Evolutionary conservation across 2,113 vertebrate genomes (phyloP).

Genomic region (Dendropsophus ebraccatus): DNA sequence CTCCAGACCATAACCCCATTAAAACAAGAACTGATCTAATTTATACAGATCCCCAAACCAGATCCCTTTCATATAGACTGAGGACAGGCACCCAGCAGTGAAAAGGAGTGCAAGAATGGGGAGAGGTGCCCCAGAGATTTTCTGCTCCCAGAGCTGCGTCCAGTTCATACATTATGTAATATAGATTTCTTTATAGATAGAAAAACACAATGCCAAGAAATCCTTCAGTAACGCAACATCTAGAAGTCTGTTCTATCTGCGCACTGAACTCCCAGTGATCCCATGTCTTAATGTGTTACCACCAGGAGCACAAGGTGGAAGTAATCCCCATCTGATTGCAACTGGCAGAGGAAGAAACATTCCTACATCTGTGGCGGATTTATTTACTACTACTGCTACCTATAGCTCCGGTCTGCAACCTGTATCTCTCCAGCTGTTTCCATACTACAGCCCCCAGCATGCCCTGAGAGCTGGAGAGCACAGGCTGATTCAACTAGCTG

Average conservation of each 20-base stretch:
- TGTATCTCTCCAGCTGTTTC: not conserved
- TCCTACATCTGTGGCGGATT: not conserved
- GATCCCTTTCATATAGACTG: too few species aligned
- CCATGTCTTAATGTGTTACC: not conserved
- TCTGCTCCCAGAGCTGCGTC: too few species aligned
- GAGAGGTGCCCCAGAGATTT: too few species aligned
- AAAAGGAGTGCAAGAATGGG: too few species aligned
- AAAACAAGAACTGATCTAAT: too few species aligned
- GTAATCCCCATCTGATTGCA: not conserved
- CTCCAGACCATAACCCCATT: not conserved
- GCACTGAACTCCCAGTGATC: conserved; percentile 14
- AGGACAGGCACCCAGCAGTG: too few species aligned
- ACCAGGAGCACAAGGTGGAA: not conserved
- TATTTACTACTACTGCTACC: not conserved
- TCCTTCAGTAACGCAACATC: not conserved
- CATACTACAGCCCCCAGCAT: not conserved
- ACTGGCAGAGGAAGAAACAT: not conserved
- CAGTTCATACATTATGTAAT: too few species aligned
- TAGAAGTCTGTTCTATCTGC: not conserved
- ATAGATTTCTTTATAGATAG: too few species aligned
- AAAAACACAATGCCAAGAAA: not conserved
- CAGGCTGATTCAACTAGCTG: too few species aligned
- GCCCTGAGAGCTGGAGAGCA: too few species aligned
- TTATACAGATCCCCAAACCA: too few species aligned
- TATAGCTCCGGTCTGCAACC: too few species aligned